Evolutionary conservation across 2,888 invertebrate genomes (phyloP).

Genomic region (Dynastes maya): DNA sequence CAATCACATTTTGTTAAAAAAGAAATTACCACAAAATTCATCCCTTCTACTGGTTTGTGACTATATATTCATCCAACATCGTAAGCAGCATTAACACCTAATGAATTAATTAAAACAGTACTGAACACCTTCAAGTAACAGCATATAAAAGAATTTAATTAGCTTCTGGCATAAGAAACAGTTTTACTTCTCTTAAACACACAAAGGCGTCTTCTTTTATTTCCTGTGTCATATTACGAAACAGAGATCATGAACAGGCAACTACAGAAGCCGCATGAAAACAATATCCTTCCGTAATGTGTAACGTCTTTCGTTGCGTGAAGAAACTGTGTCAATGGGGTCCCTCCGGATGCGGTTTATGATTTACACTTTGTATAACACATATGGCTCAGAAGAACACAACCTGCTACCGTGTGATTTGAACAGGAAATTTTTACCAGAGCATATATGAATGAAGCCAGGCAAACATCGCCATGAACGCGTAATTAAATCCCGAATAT

Average conservation of each 20-base stretch:
- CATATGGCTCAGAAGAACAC: constrained; percentile 22
- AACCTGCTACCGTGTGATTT: constrained; percentile 42
- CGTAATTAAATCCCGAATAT: constrained; percentile 40
- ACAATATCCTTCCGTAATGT: constrained; percentile 7
- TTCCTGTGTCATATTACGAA: constrained; percentile 4
- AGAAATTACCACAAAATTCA: too few relatives aligned
- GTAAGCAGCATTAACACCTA: too few relatives aligned
- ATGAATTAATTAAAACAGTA: too few relatives aligned
- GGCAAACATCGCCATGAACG: constrained; percentile 14
- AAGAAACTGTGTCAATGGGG: constrained; percentile 37
- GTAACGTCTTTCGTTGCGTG: constrained; percentile 15
- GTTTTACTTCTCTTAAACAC: not conserved
- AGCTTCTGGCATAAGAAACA: not conserved
- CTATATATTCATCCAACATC: too few relatives aligned
- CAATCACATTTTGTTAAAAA: too few relatives aligned
- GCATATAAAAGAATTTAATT: too few relatives aligned
- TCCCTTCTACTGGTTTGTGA: too few relatives aligned
- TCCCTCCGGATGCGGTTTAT: constrained; percentile 26
- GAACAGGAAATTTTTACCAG: constrained; percentile 35
- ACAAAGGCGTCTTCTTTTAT: not conserved
- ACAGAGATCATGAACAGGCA: constrained; percentile 7
- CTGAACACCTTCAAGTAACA: too few relatives aligned
- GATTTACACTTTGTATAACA: constrained; percentile 29
- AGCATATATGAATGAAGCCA: constrained; percentile 14
- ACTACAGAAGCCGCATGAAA: constrained; percentile 2